These are phyloP conservation scores for Drosophila funebris DNA, from an alignment of 1,140 invertebrate genomes.

Conservation along the genomic window DNA sequence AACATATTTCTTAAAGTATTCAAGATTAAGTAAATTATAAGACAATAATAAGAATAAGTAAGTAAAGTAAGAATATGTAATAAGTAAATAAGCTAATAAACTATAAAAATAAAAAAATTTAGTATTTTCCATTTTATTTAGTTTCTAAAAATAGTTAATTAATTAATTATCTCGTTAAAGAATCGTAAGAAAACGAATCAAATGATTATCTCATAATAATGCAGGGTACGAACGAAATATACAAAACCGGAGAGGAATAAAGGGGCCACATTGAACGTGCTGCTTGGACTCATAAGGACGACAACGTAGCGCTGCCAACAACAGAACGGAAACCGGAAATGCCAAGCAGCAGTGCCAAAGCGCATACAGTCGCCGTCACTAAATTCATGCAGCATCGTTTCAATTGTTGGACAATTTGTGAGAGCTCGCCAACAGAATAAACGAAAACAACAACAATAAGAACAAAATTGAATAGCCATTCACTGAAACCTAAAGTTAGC, in stretches of 20 bases:
- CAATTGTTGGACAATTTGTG: slow-evolving; percentile 67
- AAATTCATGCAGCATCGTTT: slow-evolving; percentile 27
- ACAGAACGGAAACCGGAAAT: slow-evolving; percentile 72
- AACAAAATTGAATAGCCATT: neutral
- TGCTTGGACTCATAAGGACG: slow-evolving; percentile 52
- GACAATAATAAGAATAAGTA: no score
- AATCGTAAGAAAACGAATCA: no score
- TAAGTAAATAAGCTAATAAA: no score
- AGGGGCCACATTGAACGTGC: neutral
- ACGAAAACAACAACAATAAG: neutral
- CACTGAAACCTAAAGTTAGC: slow-evolving; percentile 28
- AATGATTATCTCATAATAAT: no score
- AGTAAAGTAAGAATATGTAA: no score
- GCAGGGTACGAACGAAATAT: no score
- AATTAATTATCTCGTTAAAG: no score
- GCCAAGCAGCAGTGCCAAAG: slow-evolving; percentile 68
- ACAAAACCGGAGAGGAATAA: neutral
- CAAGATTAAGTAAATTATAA: no score
- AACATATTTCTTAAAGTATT: no score
- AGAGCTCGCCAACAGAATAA: slow-evolving; percentile 12
- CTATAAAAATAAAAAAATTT: neutral
- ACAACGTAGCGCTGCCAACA: slow-evolving; percentile 63
- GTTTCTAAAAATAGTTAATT: neutral
- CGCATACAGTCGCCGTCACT: slow-evolving; percentile 36
- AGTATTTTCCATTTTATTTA: no score